Conservation (phyloP, 2,113 vertebrate genomes). For the Myodes glareolus region DNA sequence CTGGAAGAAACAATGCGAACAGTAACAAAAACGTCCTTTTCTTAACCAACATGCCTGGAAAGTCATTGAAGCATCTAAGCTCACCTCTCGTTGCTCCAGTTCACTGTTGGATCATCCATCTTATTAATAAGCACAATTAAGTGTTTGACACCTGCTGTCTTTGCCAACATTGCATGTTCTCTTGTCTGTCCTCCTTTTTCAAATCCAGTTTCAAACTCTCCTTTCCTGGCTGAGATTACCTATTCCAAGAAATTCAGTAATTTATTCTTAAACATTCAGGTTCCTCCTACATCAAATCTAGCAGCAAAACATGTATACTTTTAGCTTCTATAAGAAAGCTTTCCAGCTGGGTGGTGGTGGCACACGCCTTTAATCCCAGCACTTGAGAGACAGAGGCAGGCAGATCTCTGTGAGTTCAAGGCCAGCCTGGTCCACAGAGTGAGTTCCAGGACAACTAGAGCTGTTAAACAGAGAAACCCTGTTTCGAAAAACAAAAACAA, state of each 20-base stretch:
- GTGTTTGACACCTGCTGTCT: slow-evolving; percentile 98
- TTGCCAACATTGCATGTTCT: slow-evolving; percentile 99
- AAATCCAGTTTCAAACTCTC: slow-evolving; percentile 99
- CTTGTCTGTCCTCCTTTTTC: slow-evolving; percentile 99
- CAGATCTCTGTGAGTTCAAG: no score
- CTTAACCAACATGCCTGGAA: not conserved
- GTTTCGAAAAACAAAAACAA: no score
- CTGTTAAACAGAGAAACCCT: no score
- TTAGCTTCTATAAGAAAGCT: not conserved
- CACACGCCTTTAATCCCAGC: no score
- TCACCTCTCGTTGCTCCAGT: slow-evolving; percentile 98
- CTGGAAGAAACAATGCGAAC: not conserved
- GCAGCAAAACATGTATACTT: not conserved
- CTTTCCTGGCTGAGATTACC: slow-evolving; percentile 99
- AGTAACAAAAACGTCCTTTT: not conserved
- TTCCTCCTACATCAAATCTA: not conserved
- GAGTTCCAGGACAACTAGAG: no score
- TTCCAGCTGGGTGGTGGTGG: no score
- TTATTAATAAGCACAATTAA: slow-evolving; percentile 99
- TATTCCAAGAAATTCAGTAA: slow-evolving; percentile 79
- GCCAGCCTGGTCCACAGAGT: no score
- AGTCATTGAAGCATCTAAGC: not conserved
- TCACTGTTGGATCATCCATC: slow-evolving; percentile 99
- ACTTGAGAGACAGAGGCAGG: no score
- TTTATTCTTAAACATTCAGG: not conserved